A percentile compares a stretch with the other conserved stretches of the same genome.
Conservation (phyloP, 2,113 vertebrate species). For the Puntigrus tetrazona region DNA sequence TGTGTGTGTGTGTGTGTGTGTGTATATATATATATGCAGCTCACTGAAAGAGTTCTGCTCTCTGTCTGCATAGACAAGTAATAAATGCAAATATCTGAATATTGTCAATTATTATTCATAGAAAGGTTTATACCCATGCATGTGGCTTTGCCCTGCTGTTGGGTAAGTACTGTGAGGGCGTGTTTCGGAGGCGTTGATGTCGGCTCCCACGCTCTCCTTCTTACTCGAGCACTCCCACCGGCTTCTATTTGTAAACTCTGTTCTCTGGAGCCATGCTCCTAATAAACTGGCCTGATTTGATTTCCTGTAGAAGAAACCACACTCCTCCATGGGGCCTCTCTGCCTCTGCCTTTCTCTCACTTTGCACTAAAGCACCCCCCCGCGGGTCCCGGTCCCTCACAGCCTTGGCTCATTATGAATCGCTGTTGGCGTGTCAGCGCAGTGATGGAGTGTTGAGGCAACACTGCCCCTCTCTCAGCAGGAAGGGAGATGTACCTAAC, state of each 20-base stretch:
- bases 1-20: no score
- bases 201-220: conserved; percentile 1
- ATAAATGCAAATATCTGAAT: conserved; percentile 5
- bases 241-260: conserved; percentile 57
- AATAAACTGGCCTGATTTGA: conserved; percentile 60
- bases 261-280: conserved; percentile 56
- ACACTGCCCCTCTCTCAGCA: conserved; percentile 29
- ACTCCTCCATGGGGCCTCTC: conserved; percentile 54
- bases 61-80: not conserved
- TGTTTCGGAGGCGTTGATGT: conserved; percentile 6
- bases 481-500: conserved; percentile 35
- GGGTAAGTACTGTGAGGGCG: not conserved
- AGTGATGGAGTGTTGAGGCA: conserved; percentile 44
- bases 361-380: not conserved
- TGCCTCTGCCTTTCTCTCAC: conserved; percentile 50
- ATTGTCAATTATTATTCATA: conserved; percentile 13
- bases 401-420: conserved; percentile 35
- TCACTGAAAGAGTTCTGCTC: not conserved
- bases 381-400: conserved; percentile 10
- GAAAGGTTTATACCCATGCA: not conserved
- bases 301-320: conserved; percentile 59
- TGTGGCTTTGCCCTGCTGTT: not conserved
- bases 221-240: conserved; percentile 50
- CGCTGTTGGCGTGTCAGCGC: conserved; percentile 9
- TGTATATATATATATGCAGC: no score